These are phyloP conservation scores for Saccopteryx bilineata DNA, from an alignment of 2,113 vertebrate species.

Conservation along the genomic window DNA sequence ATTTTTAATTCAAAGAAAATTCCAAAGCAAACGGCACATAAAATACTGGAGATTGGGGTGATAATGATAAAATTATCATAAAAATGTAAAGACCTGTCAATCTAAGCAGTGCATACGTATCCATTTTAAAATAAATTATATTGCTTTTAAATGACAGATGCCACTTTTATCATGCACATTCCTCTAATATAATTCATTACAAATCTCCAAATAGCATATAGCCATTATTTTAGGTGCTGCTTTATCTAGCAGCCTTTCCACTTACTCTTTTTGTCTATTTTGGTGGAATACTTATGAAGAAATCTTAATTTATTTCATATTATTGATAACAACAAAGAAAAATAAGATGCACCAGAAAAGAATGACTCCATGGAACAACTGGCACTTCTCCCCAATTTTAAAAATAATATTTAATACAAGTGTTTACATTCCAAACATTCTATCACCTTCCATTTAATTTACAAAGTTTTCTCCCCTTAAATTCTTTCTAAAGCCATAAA, in stretches of 20 bases:
- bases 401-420: constrained; percentile 61
- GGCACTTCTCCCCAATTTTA: neutral
- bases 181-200: constrained; percentile 63
- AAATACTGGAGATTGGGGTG: constrained; percentile 71
- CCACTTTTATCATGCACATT: constrained; percentile 66
- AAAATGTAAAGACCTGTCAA: constrained; percentile 80
- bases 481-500: neutral
- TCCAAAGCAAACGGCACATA: constrained; percentile 79
- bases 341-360: constrained; percentile 37
- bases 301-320: constrained; percentile 70
- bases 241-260: constrained; percentile 57
- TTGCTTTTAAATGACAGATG: constrained; percentile 77
- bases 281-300: constrained; percentile 25
- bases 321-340: constrained; percentile 76
- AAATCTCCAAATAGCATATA: constrained; percentile 62
- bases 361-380: constrained; percentile 62
- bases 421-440: constrained; percentile 47
- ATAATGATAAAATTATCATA: constrained; percentile 79
- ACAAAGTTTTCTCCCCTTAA: neutral
- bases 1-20: constrained; percentile 84
- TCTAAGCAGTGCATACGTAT: constrained; percentile 41
- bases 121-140: constrained; percentile 75
- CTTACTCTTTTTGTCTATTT: constrained; percentile 65
- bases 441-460: constrained; percentile 58
- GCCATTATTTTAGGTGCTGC: constrained; percentile 73